Base-by-base conservation (phyloP, 2,888 invertebrate genomes). In the Mythimna albipuncta region DNA sequence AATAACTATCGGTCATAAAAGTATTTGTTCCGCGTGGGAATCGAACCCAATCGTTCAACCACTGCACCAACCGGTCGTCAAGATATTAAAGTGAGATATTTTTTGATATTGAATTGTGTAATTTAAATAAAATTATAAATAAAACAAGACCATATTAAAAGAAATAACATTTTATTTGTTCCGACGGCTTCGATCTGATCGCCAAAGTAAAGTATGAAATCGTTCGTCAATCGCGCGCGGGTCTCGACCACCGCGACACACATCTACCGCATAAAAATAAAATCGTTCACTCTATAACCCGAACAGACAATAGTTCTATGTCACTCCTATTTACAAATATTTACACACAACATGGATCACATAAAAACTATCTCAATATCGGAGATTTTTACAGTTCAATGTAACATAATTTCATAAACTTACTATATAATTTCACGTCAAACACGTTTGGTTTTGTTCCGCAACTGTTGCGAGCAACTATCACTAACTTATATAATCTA, bases 111-210 rank as follows among this genome's bases (percentile, higher is more conserved):
- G 32, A 32, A 32, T 32, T 32, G 5, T 3, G 32, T 32, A 32
- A 32, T 32, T 32, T 32, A 32, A 32, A 32, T 2, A 32, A 1
- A 35, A 50, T 19, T 54, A 54, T 62, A 9, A 85, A 89, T 87
- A 77, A 83, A 88, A 85, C 72, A 44, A 78, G 58, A 16, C 54
- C 58, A 77, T 84, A 79, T 75, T 92, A 93, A 92, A 94, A 94
- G 94, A 95, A 95, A 94, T 95, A 95, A 93, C 92, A 88, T 93
- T 94, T 87, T 84, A 87, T 89, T 93, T 93, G 93, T 93, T 93
- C 93, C 85, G 86, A 88, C 88, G 91, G 90, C 91, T 86, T 88
- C 87, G 76, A 75, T 78, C 87, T 70, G 64, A 85, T 86, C 83
- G 87, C 86, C 86, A 86, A 84, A 84, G 65, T 79, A 86, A 84